phyloP scores from a whole-genome alignment of 1,140 invertebrate species.

The Polyergus mexicanus region DNA sequence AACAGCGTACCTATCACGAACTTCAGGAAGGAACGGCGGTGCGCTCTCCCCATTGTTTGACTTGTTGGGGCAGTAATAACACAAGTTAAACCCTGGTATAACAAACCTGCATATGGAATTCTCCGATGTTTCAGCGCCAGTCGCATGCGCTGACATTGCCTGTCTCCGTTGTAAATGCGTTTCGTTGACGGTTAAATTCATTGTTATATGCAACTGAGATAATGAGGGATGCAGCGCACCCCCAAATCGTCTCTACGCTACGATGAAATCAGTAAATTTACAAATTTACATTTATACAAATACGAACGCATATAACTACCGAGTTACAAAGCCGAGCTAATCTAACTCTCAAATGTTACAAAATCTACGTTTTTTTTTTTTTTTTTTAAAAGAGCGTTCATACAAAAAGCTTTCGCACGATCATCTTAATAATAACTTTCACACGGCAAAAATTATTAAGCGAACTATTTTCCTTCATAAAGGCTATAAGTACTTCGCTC shows the following conservation, averaged over 20 bases:
- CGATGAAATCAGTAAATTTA: conserved; percentile 39
- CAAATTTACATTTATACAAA: conserved; percentile 21
- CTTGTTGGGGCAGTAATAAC: conserved; percentile 71
- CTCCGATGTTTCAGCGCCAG: conserved; percentile 55
- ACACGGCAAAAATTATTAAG: conserved; percentile 38
- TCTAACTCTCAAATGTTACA: neutral
- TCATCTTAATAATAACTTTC: neutral
- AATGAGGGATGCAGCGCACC: conserved; percentile 54
- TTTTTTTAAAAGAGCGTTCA: too few species aligned
- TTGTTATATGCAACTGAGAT: conserved; percentile 36
- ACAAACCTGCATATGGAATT: conserved; percentile 71
- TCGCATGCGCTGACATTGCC: conserved; percentile 61
- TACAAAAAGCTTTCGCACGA: neutral
- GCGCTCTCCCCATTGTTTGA: conserved; percentile 66
- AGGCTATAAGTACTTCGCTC: conserved; percentile 38
- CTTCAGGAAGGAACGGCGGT: conserved; percentile 63
- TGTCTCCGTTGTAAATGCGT: conserved; percentile 47
- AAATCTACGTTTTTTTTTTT: neutral
- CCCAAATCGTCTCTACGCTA: conserved; percentile 21
- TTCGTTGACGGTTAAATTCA: conserved; percentile 65
- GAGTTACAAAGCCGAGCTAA: neutral
- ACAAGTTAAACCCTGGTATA: conserved; percentile 69
- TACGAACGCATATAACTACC: neutral
- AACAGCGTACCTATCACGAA: conserved; percentile 75
- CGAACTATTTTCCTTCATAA: conserved; percentile 7